Evolutionary conservation across 2,888 invertebrate species (phyloP), one percentile per base, ranked within the genome.

Genomic region (Pseudococcus viburni): DNA sequence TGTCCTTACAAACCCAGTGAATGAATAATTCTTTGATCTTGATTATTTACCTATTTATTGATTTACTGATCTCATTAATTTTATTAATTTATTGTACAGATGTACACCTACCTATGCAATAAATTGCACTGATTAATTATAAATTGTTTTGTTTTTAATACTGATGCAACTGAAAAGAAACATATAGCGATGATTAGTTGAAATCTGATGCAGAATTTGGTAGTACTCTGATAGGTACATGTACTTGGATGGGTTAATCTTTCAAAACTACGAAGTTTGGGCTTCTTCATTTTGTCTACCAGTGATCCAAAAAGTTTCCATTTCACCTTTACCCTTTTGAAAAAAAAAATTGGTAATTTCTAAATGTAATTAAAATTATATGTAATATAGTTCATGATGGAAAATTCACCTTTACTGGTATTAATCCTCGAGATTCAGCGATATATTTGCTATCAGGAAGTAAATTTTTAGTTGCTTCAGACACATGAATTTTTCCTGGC

Each of bases 281-380:
- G 39, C 83, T 1, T 77, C 86, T 46, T 88, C 83, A 6, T 46
- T 22, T 11, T 88, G 46, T 87, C 87, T 89, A 17, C 33, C 86
- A 0, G 87, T 22, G 0, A 96, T 91, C 96, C 96, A 96, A 91
- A 94, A 96, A 0, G 96, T 96, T 91, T 95, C 94, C 97, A 97
- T 96, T 91, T 95, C 94, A 51, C 97, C 97, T 92, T 97, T 97
- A 33, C 96, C 97, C 96, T 96, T 33, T 33, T 33, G 26, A 83
- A 87, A 64, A 22, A 64, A 59, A 89, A 83, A 26, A 89, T 83
- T 19, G 89, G 55, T 55, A 8, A 51, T 51, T 51, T 51, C 55
- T n/a, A n/a, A n/a, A 55, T 51, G 48, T 88, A 42, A 73, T 48
- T 33, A 4, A 64, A 64, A 8, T 64, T 22, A n/a, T n/a, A n/a